Base-by-base conservation (phyloP, 2,113 vertebrate genomes). In the Apistogramma diplotaenia region DNA sequence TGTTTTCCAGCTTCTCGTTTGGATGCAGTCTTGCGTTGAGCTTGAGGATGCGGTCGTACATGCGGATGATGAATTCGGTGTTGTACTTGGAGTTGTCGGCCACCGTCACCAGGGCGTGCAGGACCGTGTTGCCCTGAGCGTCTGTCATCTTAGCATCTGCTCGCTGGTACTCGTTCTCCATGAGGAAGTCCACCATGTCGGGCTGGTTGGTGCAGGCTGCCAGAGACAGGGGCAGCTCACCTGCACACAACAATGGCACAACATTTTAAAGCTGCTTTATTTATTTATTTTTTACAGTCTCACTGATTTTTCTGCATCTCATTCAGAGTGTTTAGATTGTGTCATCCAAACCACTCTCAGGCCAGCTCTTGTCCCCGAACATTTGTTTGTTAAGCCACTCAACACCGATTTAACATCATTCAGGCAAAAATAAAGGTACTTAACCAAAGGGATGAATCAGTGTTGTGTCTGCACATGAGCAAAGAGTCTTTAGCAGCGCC, bases 121-220 rank as follows among this genome's bases (percentile, higher is more conserved):
- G 96, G 76, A 98, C 97, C 0, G 93, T 98, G 91, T 99, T 99
- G 54, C 98, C 97, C 56, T 95, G 95, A 5, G 96, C 97, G 88
- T 99, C 98, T 21, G 46, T 83, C 57, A 94, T 72, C 0, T 87
- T 21, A 1, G 97, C 93, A 19, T 95, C 74, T 0, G 96, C 97
- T 0, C 81, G 82, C 55, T 96, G 94, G 91, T 95, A 92, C 18
- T 95, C 91, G 74, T 97, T 99, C 79, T 96, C 93, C 88, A 99
- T 92, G 74, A 99, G 96, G 90, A 96, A 97, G 85, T 97, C 95
- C 87, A 98, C 97, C 7, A 99, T 91, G 27, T 96, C 93, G 27
- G 96, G 95, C 90, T 99, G 98, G 95, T 99, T 99, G 78, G 97
- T 99, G 84, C 98, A 99, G 2, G 98, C 97, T 1, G 98, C 98